Evolutionary conservation across 2,888 invertebrate species (phyloP).

Genomic region (Drosophila subsilvestris): DNA sequence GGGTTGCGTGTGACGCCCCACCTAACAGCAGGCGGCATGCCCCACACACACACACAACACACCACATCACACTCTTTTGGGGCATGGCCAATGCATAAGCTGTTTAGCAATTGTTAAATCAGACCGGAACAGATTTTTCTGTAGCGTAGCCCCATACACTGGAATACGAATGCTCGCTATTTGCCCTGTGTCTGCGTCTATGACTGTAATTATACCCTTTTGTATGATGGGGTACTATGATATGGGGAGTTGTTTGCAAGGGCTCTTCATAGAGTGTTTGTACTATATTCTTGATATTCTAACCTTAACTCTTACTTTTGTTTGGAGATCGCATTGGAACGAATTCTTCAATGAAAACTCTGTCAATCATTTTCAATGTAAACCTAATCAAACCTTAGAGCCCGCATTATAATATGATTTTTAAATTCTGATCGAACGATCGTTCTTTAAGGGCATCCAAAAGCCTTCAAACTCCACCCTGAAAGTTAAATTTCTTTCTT

Average conservation of each 20-base stretch:
- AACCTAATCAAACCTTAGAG: no score
- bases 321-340: background rate
- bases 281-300: background rate
- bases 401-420: no score
- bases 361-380: no score
- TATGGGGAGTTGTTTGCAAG: background rate
- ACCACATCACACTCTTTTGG: constrained; percentile 1
- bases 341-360: no score
- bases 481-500: background rate
- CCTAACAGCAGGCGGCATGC: constrained; percentile 1
- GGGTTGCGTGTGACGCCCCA: constrained; percentile 23
- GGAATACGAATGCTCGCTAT: constrained; percentile 6
- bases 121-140: constrained; percentile 80
- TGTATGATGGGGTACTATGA: background rate
- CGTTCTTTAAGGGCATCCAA: background rate
- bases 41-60: constrained; percentile 1
- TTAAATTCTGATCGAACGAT: background rate
- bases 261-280: background rate
- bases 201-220: constrained; percentile 1
- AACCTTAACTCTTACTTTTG: background rate
- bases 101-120: constrained; percentile 82
- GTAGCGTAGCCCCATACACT: constrained; percentile 28
- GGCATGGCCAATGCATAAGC: constrained; percentile 76
- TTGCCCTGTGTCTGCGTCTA: constrained; percentile 14
- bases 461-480: background rate